A percentile compares a stretch with the other conserved stretches of the same genome.
These are phyloP conservation scores for Agapostemon virescens DNA, from an alignment of 2,888 invertebrate species.

Conservation along the genomic window DNA sequence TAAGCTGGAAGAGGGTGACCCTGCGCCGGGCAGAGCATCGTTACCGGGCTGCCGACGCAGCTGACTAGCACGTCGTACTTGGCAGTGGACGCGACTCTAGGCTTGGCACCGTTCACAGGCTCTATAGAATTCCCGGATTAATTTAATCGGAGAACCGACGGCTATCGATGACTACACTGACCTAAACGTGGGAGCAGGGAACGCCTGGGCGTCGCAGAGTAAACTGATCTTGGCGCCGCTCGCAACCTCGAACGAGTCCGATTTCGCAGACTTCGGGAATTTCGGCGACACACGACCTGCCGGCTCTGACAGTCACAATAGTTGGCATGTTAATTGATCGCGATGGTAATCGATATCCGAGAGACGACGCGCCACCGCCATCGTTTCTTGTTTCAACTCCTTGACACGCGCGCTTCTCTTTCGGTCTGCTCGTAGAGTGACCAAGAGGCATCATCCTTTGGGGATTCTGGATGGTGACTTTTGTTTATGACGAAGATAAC, in stretches of 20 bases:
- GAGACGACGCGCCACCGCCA: conserved; percentile 39
- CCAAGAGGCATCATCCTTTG: background rate
- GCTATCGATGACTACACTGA: conserved; percentile 59
- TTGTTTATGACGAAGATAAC: too few relatives aligned
- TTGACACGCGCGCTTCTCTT: background rate
- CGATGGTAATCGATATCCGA: background rate
- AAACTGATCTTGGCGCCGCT: conserved; percentile 77
- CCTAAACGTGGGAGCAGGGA: conserved; percentile 77
- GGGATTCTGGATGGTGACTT: background rate
- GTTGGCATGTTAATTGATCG: background rate
- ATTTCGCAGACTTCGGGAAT: conserved; percentile 81
- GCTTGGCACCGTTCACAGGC: conserved; percentile 83
- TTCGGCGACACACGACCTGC: conserved; percentile 78
- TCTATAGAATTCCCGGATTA: conserved; percentile 77
- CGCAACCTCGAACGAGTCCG: conserved; percentile 73
- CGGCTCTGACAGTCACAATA: conserved; percentile 73
- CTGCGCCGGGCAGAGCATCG: conserved; percentile 86
- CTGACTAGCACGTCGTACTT: conserved; percentile 82
- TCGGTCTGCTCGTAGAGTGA: background rate
- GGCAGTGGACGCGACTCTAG: conserved; percentile 83
- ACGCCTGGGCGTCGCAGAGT: conserved; percentile 77
- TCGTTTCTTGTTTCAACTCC: background rate
- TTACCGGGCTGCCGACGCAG: conserved; percentile 81
- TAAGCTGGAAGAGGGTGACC: conserved; percentile 86
- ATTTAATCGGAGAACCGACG: conserved; percentile 1